Base-by-base conservation (phyloP, 53 echinoderm and acorn worm genomes). In the Glandiceps talaboti region DNA sequence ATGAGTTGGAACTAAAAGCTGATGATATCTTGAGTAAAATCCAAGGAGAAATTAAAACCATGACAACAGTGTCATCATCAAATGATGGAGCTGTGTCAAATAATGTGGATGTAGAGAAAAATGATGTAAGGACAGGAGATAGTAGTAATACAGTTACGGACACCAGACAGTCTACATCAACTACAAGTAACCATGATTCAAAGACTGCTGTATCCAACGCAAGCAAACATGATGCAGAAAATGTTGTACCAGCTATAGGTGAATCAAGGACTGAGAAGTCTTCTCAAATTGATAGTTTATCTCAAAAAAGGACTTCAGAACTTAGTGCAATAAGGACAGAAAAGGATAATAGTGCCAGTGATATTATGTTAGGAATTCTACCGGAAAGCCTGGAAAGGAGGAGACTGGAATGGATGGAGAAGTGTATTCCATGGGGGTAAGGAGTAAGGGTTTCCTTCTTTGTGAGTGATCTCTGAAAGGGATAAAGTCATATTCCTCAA, bases 361-460 rank as follows among this genome's bases (percentile, higher is more conserved):
- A 28, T 27, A 29, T 1, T 0, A 25, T 82, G 1, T 75, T 76
- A 30, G 33, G 28, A 30, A 28, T 84, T 64, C 80, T 85, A 14
- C 75, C 81, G 76, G 79, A 72, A 28, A 81, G 83, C 28, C 75
- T 90, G 29, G 90, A 92, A 74, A 74, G 85, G 80, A 77, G 83
- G 29, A 79, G 92, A 29, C 32, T 87, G 20, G 64, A 81, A 27
- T 94, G 94, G 94, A 89, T 91, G 77, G 82, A 94, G 72, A 33
- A 85, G 14, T 94, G 89, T 73, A 83, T 82, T 29, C 77, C 91
- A 14, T 81, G 84, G 10, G 90, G 89, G 94, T 94, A 87, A 83
- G 84, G n/a, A n/a, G n/a, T n/a, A n/a, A n/a, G n/a, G n/a, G n/a
- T n/a, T n/a, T n/a, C n/a, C n/a, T n/a, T n/a, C n/a, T n/a, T n/a